These are phyloP conservation scores for Drosophila birchii DNA, from an alignment of 2,888 invertebrate species.

Conservation along the genomic window DNA sequence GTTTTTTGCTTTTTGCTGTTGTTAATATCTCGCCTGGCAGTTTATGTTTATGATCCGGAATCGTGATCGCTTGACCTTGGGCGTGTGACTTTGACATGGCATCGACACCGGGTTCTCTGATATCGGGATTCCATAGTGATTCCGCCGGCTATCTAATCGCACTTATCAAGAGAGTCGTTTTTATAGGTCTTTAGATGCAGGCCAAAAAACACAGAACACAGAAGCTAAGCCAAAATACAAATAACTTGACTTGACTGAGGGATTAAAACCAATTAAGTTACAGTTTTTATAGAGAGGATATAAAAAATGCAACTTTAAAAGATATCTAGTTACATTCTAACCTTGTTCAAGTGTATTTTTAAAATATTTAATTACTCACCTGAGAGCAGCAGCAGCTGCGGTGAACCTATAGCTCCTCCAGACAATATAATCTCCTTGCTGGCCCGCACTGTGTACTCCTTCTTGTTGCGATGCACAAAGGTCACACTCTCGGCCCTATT, in stretches of 20 bases:
- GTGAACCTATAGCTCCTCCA: conserved; percentile 96
- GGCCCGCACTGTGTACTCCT: conserved; percentile 85
- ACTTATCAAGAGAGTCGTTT: conserved; percentile 13
- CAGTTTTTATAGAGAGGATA: not conserved
- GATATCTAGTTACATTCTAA: not conserved
- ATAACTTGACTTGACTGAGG: conserved; percentile 1
- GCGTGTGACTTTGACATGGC: conserved; percentile 20
- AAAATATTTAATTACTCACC: conserved; percentile 85
- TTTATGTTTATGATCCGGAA: conserved; percentile 15
- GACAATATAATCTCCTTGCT: conserved; percentile 93
- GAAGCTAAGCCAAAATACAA: conserved; percentile 19
- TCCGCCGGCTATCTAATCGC: conserved; percentile 27
- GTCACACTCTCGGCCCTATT: conserved; percentile 86
- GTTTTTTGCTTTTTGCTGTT: not conserved
- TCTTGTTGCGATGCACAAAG: conserved; percentile 85
- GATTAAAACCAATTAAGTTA: conserved; percentile 2
- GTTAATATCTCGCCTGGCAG: not conserved
- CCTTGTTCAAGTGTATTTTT: not conserved
- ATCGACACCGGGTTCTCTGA: conserved; percentile 23
- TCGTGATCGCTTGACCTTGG: conserved; percentile 24
- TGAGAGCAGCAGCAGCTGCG: conserved; percentile 95
- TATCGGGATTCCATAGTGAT: conserved; percentile 20
- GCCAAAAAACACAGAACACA: conserved; percentile 2
- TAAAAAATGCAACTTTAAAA: not conserved
- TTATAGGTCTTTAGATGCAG: conserved; percentile 5